Evolutionary conservation across 2,797 vertebrate genomes (phyloP), one percentile per base, ranked within the genome.

Genomic region (Artibeus lituratus): DNA sequence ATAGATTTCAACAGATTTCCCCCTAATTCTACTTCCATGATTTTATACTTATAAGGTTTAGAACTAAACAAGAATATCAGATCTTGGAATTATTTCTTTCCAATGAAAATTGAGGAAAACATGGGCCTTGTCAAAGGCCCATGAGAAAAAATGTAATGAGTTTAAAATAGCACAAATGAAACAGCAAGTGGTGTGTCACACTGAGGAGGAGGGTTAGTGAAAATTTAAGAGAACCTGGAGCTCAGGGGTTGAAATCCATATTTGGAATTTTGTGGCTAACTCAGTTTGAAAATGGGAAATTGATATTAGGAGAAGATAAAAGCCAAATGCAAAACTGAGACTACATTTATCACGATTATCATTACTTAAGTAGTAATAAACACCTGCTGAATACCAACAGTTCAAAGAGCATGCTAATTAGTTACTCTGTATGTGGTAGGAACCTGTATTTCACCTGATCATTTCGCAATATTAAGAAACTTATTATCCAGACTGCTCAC

Each of bases 21-120:
- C 29, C 47, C 37, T n/a, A 92, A 87, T 94, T 97, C 84, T 22
- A 69, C 47, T 96, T 85, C 94, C 57, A 76, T 88, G 83, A 94
- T 94, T 95, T 97, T 96, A 91, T 96, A 95, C 42, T 49, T 80
- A 88, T 49, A 59, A 95, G 86, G 73, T 94, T 96, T 96, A 89
- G 76, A 95, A 97, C 89, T 94, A 93, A 98, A 94, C 81, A 97
- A 97, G 83, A 92, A 94, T 93, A 88, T 95, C 47, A 96, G 87
- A 55, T 93, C 94, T 96, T 96, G 82, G 32, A 94, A 96, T 96
- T 96, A 96, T 94, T 96, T 96, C 91, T 95, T 96, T 95, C 81
- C 87, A 82, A 62, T 87, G 35, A 93, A 96, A 94, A 87, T 95
- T 90, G 59, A 95, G 55, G 80, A 93, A 87, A 97, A 90, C 78